Evolutionary conservation across 2,888 invertebrate species (phyloP).

Genomic region (Microctonus brassicae): DNA sequence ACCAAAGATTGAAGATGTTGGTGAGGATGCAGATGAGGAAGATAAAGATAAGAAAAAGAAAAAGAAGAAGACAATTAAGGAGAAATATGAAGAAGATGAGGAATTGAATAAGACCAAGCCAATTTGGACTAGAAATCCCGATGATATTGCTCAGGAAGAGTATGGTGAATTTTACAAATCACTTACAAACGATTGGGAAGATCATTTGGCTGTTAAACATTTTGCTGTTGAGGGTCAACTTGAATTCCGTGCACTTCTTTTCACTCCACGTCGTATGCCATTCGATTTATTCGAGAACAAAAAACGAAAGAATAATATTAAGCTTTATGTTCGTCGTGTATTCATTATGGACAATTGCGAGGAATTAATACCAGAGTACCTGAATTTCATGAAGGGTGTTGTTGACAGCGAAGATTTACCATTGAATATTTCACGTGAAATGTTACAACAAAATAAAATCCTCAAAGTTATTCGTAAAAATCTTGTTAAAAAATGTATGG

Average conservation of each 20-base stretch:
- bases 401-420: conserved; percentile 99
- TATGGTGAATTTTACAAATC: conserved; percentile 99
- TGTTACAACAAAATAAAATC: conserved; percentile 99
- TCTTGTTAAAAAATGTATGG: conserved; percentile 97
- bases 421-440: conserved; percentile 98
- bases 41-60: conserved; percentile 80
- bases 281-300: conserved; percentile 99
- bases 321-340: conserved; percentile 95
- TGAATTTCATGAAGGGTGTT: conserved; percentile 96
- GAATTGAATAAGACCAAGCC: conserved; percentile 99
- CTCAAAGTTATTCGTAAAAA: conserved; percentile 99
- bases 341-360: conserved; percentile 99
- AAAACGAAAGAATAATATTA: conserved; percentile 98
- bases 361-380: conserved; percentile 98
- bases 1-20: conserved; percentile 81
- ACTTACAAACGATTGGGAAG: conserved; percentile 98
- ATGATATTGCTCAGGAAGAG: conserved; percentile 96
- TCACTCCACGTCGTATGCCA: conserved; percentile 92
- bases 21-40: conserved; percentile 81
- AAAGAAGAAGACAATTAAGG: conserved; percentile 97
- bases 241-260: conserved; percentile 94
- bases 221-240: conserved; percentile 95
- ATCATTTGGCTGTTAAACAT: conserved; percentile 95
- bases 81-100: conserved; percentile 98
- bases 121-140: conserved; percentile 97